Percentiles rank a stretch among this genome's conserved stretches.
Evolutionary conservation across 2,113 vertebrate species (phyloP).

Genomic region (Saccopteryx leptura): DNA sequence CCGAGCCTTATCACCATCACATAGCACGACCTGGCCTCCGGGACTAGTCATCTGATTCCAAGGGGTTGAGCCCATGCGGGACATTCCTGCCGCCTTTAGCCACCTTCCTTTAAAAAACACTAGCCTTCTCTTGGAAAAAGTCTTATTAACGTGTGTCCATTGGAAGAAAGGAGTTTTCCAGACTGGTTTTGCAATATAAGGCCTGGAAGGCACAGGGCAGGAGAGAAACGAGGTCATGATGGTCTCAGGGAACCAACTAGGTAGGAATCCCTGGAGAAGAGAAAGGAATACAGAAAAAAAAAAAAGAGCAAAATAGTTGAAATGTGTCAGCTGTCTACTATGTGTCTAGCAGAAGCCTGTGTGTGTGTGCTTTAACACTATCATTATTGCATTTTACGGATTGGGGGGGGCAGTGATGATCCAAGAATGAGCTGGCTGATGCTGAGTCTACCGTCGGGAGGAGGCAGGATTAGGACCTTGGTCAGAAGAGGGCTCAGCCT

Average conservation of each 20-base stretch:
- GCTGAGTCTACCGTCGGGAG: neutral
- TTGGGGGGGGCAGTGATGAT: neutral
- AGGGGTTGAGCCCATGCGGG: neutral
- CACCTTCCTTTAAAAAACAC: neutral
- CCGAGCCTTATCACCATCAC: neutral
- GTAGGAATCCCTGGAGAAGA: neutral
- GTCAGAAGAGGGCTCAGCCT: neutral
- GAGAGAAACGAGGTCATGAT: neutral
- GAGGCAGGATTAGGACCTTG: neutral
- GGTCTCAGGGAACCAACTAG: neutral
- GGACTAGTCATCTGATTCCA: neutral
- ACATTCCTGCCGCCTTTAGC: neutral
- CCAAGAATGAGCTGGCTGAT: neutral
- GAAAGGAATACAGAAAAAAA: neutral
- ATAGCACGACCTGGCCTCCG: neutral
- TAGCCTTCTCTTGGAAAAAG: neutral
- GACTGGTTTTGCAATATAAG: neutral
- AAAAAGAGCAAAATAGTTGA: neutral
- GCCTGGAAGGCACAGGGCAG: neutral
- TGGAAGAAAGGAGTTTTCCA: neutral
- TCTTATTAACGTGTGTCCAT: neutral
- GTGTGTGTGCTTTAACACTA: neutral
- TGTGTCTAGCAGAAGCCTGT: neutral
- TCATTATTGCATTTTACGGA: neutral
- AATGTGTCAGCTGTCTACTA: neutral